phyloP scores from a whole-genome alignment of 2,113 vertebrate genomes.

The Propithecus coquereli region DNA sequence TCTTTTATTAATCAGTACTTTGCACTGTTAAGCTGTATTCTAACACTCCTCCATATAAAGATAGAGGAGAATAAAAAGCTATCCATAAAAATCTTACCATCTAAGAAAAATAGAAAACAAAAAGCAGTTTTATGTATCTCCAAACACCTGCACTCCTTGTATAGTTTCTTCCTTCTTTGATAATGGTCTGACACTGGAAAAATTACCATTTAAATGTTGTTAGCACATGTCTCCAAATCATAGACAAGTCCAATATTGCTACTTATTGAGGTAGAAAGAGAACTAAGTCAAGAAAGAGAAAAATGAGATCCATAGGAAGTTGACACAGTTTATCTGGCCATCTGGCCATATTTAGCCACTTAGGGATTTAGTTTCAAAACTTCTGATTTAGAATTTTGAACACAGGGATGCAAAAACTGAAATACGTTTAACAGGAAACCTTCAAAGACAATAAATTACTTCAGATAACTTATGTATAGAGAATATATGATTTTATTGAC shows the following conservation, averaged over 20 bases:
- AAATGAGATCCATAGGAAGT: not conserved
- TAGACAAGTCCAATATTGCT: not conserved
- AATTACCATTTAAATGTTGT: not conserved
- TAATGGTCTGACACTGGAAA: not conserved
- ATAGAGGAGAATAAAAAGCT: not conserved
- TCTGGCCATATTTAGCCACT: not conserved
- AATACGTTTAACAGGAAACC: not conserved
- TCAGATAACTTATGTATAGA: not conserved
- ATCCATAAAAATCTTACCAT: not conserved
- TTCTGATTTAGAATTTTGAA: not conserved
- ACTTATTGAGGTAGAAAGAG: constrained; percentile 21
- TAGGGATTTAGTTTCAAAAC: not conserved
- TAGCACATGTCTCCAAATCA: not conserved
- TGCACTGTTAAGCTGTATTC: not conserved
- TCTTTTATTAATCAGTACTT: not conserved
- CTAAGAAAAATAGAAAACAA: not conserved
- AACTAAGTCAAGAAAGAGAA: constrained; percentile 30
- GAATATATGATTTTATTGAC: not conserved
- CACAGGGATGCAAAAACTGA: not conserved
- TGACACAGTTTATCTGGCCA: constrained; percentile 8
- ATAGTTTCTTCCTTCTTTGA: not conserved
- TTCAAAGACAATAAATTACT: constrained; percentile 4
- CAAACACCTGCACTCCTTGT: not conserved
- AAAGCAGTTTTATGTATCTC: not conserved
- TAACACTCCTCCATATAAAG: not conserved